These are phyloP conservation scores for Temnothorax longispinosus DNA, from an alignment of 1,140 invertebrate species.

Conservation along the genomic window DNA sequence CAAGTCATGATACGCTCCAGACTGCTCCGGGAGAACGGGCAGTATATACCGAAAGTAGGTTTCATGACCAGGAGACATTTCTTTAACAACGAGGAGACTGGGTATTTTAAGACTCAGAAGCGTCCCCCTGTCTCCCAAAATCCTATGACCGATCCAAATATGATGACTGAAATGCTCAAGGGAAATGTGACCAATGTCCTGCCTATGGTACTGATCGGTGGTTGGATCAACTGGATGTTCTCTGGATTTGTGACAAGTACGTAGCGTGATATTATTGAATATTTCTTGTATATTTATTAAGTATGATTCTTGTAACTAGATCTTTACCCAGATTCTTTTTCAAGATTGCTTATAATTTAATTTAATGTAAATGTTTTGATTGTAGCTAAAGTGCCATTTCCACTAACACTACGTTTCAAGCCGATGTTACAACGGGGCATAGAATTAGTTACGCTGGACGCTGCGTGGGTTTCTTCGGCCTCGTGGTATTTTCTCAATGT, in stretches of 20 bases:
- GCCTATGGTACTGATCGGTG: constrained; percentile 99
- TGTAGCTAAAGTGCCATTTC: constrained; percentile 98
- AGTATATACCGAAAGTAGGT: constrained; percentile 97
- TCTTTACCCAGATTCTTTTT: background rate
- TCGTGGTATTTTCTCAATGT: constrained; percentile 99
- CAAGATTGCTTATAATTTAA: constrained; percentile 6
- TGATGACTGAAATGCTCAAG: constrained; percentile 99
- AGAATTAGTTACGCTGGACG: constrained; percentile 97
- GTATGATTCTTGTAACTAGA: background rate
- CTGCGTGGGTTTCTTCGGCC: constrained; percentile 99
- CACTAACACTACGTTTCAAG: constrained; percentile 98
- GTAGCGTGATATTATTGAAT: constrained; percentile 69
- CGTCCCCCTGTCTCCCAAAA: constrained; percentile 94
- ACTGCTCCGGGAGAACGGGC: constrained; percentile 97
- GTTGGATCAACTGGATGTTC: constrained; percentile 99
- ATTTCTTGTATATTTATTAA: background rate
- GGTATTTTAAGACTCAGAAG: constrained; percentile 97
- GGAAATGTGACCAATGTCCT: constrained; percentile 99
- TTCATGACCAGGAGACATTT: constrained; percentile 97
- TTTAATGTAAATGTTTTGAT: constrained; percentile 61
- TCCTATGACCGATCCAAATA: constrained; percentile 98
- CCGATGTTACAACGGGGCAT: constrained; percentile 99
- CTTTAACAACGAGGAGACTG: constrained; percentile 98
- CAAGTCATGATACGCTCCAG: constrained; percentile 98
- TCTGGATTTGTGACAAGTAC: constrained; percentile 99